These are phyloP conservation scores for Camelus dromedarius DNA, from an alignment of 2,113 vertebrate species.

Conservation along the genomic window DNA sequence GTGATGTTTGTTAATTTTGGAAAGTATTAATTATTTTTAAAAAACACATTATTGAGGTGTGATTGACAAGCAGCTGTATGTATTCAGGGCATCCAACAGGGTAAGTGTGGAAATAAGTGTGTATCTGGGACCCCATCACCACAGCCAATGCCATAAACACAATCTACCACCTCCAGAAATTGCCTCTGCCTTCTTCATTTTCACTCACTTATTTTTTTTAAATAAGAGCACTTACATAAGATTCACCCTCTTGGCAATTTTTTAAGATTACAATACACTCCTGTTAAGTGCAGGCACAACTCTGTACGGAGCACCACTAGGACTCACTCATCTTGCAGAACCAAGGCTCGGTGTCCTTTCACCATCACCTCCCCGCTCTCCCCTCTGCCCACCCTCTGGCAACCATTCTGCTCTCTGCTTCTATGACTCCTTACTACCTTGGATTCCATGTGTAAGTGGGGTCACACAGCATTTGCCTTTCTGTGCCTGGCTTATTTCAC, in stretches of 20 bases:
- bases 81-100: not conserved
- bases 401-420: not conserved
- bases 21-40: not conserved
- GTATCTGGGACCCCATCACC: not conserved
- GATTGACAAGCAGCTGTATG: not conserved
- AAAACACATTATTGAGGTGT: not conserved
- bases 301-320: accelerated
- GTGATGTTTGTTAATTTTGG: not conserved
- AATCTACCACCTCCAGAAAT: not conserved
- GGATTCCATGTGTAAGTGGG: not conserved
- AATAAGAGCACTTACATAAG: not conserved
- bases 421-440: not conserved
- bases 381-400: too few relatives aligned
- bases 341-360: not conserved
- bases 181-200: not conserved
- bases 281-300: not conserved
- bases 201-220: not conserved
- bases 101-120: not conserved
- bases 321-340: not conserved
- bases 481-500: not conserved
- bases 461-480: not conserved
- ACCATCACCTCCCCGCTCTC: accelerated
- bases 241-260: not conserved
- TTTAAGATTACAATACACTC: not conserved
- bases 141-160: not conserved